Conservation (phyloP, 2,113 vertebrate genomes). For the Xiphophorus couchianus region DNA sequence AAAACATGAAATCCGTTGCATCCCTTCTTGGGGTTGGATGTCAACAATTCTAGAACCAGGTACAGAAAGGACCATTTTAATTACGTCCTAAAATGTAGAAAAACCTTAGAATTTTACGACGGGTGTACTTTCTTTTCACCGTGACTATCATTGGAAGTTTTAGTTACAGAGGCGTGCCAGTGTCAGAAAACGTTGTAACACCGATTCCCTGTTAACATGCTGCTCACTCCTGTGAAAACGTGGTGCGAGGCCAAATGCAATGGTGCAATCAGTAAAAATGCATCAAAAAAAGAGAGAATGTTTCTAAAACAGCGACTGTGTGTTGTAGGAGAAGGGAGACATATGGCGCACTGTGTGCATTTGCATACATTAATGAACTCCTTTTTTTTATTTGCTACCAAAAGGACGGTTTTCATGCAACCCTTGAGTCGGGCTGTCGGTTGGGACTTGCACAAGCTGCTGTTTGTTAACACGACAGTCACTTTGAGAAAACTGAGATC, state of each 20-base stretch:
- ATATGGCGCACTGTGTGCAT: background rate
- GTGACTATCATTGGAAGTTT: too few species aligned
- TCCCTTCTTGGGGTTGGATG: too few species aligned
- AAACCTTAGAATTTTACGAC: too few species aligned
- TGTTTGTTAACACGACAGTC: background rate
- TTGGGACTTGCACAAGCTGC: background rate
- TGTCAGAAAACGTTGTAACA: background rate
- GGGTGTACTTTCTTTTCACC: too few species aligned
- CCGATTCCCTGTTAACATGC: background rate
- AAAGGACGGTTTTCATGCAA: background rate
- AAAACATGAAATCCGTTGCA: too few species aligned
- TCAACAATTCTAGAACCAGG: too few species aligned
- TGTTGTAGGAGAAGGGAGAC: background rate
- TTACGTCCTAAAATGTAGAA: too few species aligned
- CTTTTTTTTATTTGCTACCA: background rate
- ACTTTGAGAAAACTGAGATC: background rate
- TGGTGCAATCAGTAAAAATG: background rate
- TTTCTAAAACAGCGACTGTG: background rate
- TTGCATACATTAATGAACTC: background rate
- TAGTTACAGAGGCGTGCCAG: background rate
- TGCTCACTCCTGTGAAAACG: background rate
- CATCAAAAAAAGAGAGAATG: background rate
- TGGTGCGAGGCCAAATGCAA: background rate
- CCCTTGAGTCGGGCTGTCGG: background rate
- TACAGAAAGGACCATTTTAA: too few species aligned